A percentile compares a stretch with the other conserved stretches of the same genome.
Evolutionary conservation across 2,797 vertebrate species (phyloP).

Genomic region (Natrix natrix): DNA sequence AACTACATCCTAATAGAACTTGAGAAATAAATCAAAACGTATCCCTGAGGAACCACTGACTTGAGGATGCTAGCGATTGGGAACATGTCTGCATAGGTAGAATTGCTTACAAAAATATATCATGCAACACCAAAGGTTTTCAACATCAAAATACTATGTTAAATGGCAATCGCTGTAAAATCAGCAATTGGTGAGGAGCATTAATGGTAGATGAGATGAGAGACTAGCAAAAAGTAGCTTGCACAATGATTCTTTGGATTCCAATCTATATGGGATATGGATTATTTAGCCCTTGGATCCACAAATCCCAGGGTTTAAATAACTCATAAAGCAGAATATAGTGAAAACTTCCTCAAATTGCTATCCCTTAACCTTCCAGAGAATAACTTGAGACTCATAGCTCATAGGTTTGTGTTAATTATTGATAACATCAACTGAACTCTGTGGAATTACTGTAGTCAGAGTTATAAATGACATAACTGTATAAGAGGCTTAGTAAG

Average conservation of each 20-base stretch:
- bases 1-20: neutral
- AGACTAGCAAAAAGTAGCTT: slow-evolving; percentile 14
- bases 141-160: neutral
- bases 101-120: neutral
- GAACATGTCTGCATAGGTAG: neutral
- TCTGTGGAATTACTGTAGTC: slow-evolving; percentile 4
- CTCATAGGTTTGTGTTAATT: neutral
- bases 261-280: neutral
- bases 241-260: slow-evolving; percentile 15
- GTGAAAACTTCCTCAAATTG: neutral
- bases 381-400: neutral
- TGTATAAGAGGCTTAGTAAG: neutral
- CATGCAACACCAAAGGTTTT: slow-evolving; percentile 1
- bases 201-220: slow-evolving; percentile 13
- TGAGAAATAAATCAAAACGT: neutral
- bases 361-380: neutral
- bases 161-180: neutral
- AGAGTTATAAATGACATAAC: neutral
- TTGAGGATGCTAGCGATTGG: neutral
- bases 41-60: neutral
- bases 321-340: slow-evolving; percentile 18
- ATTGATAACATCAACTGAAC: slow-evolving; percentile 9
- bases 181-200: slow-evolving; percentile 4
- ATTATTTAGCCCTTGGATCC: slow-evolving; percentile 11
- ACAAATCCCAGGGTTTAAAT: slow-evolving; percentile 24